Base-by-base conservation (phyloP, 2,797 vertebrate species). In the Ceryle rudis region DNA sequence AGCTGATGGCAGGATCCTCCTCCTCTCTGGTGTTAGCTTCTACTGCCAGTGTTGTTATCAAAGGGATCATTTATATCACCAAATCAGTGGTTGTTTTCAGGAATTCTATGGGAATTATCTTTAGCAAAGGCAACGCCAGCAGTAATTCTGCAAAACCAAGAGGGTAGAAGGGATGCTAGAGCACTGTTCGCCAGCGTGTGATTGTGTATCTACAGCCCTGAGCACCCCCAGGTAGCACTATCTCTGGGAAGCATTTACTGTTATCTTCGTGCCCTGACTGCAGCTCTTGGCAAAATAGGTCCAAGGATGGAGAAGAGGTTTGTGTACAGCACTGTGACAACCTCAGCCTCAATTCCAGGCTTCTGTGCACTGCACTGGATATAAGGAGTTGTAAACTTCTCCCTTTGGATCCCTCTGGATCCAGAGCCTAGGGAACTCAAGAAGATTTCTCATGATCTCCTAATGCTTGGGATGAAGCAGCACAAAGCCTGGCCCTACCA, bases 61-160 rank as follows among this genome's bases (percentile, higher is more conserved):
- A 42, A 57, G 3, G 4, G 64, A 51, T 42, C 1, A 54, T 39
- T 74, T 75, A 77, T 60, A 95, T 74, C 92, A 87, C 89, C 91
- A 93, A 95, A 89, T 72, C 93, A 79, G 93, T 47, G 33, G 81
- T 84, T 83, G 64, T 58, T 88, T 77, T 82, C 31, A 60, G 81
- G 47, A 95, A 90, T 47, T 81, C 79, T 93, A 92, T 62, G 84
- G 65, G 42, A 84, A 35, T 58, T 44, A 19, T 25, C 95, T 90
- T 47, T 26, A 47, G 16, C 58, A 64, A 89, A 81, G 90, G 39
- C 54, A 39, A 79, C 0, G 5, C 15, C 19, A 54, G 84, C 11
- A 7, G 16, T 31, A 66, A 86, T 79, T 96, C 95, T 10, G 46
- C 86, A 94, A 90, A 92, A 71, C n/a, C 29, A 46, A 70, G 54